Percentiles rank a stretch among this genome's conserved stretches.
These are phyloP conservation scores for Agrilus biguttatus DNA, from an alignment of 2,888 invertebrate species.

Conservation along the genomic window DNA sequence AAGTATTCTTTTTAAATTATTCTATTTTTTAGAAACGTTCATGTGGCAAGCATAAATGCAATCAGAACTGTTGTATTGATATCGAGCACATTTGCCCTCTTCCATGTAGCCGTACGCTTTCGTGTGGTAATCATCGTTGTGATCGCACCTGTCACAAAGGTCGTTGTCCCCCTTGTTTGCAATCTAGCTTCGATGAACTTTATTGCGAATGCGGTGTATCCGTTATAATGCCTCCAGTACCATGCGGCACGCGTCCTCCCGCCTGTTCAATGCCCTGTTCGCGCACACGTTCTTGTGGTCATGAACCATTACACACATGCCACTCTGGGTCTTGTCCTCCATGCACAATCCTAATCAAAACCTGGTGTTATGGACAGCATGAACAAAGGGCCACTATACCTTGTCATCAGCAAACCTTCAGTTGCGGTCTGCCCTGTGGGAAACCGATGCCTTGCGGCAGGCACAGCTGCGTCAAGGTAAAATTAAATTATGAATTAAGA, in stretches of 20 bases:
- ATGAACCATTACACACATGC: slow-evolving; percentile 73
- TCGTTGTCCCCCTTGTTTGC: slow-evolving; percentile 62
- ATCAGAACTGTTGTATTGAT: slow-evolving; percentile 76
- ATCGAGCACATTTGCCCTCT: slow-evolving; percentile 74
- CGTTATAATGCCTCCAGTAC: slow-evolving; percentile 79
- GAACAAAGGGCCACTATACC: slow-evolving; percentile 77
- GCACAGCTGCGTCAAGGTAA: slow-evolving; percentile 60
- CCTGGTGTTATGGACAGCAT: slow-evolving; percentile 45
- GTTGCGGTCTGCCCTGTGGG: slow-evolving; percentile 80
- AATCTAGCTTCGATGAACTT: slow-evolving; percentile 78
- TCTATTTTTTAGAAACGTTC: slow-evolving; percentile 45
- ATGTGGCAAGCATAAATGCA: slow-evolving; percentile 84
- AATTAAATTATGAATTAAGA: too few relatives aligned
- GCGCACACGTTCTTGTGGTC: slow-evolving; percentile 62
- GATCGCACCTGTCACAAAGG: slow-evolving; percentile 81
- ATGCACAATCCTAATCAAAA: slow-evolving; percentile 73
- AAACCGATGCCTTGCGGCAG: slow-evolving; percentile 66
- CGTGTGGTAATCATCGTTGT: slow-evolving; percentile 83
- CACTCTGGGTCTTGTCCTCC: slow-evolving; percentile 69
- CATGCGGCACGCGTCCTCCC: slow-evolving; percentile 82
- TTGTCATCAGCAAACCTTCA: slow-evolving; percentile 72
- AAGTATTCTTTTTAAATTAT: not conserved
- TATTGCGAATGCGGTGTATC: slow-evolving; percentile 81
- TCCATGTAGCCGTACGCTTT: slow-evolving; percentile 65
- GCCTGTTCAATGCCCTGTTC: slow-evolving; percentile 65